Evolutionary conservation across 2,797 vertebrate species (phyloP), one percentile per base, ranked within the genome.

Genomic region (Xiphorhynchus erythropygius): DNA sequence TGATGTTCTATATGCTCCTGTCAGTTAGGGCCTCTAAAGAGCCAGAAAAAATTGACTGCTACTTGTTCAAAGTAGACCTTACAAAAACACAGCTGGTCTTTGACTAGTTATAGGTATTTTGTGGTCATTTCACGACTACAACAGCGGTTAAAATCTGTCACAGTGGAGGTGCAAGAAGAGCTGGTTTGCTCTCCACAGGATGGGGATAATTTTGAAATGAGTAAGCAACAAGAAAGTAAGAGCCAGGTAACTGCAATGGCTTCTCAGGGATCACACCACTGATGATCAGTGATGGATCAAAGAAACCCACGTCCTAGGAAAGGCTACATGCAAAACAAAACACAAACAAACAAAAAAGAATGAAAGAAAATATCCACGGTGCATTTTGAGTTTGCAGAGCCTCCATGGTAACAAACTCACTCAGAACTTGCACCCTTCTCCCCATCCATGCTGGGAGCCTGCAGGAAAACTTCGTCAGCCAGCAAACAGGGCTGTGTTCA

Each of bases 31-130:
- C 57, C 74, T 93, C 75, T 80, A 84, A 90, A 83, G 59, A 92
- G 75, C 3, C 4, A 9, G 74, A 63, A 88, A 88, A 93, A 93
- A 92, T 78, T n/a, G 84, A 90, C 78, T 84, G 75, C 62, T 81
- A 85, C 92, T 95, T 87, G 75, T 85, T 93, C 56, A 63, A 91
- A 92, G 87, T 5, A 92, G 62, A 77, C 62, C 50, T 93, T 79
- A 90, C 32, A 59, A 84, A 95, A 96, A 93, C 87, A 96, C 93
- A 96, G 93, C 84, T 62, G 82, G 62, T 91, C 71, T 90, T 71
- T 69, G 83, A 76, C 33, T 67, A 44, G 42, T 22, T 2, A 3
- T 70, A 62, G 81, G 89, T 56, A 64, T 85, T 95, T 91, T 78
- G 68, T 55, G 87, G 84, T 71, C 37, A 33, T 85, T 91, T 89